These are phyloP conservation scores for Cephus cinctus DNA, from an alignment of 1,140 invertebrate genomes.

Conservation along the genomic window DNA sequence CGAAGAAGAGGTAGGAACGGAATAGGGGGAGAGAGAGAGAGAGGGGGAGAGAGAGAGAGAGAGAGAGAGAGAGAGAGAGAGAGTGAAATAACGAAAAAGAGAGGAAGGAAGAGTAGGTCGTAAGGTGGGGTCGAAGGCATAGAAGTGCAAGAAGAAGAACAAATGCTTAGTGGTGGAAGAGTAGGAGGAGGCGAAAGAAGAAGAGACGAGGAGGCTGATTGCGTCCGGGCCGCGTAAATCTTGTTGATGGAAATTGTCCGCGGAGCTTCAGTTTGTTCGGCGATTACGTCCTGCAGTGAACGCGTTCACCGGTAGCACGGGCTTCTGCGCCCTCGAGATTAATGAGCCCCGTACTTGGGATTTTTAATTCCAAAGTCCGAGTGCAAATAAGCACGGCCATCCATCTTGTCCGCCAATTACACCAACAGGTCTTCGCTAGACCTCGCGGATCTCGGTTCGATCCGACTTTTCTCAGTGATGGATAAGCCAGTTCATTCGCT, in stretches of 20 bases:
- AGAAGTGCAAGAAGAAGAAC: conserved; percentile 1
- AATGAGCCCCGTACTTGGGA: conserved; percentile 44
- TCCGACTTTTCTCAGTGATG: too few relatives aligned
- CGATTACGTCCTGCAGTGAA: conserved; percentile 47
- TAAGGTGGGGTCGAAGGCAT: conserved; percentile 13
- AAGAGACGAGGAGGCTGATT: conserved; percentile 33
- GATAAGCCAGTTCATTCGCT: too few relatives aligned
- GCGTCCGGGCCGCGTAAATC: conserved; percentile 45
- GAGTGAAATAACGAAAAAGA: conserved; percentile 6
- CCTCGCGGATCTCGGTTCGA: too few relatives aligned
- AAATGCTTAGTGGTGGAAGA: conserved; percentile 1
- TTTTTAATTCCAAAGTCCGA: conserved; percentile 50
- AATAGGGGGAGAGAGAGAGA: conserved; percentile 11
- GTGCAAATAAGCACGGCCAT: conserved; percentile 53
- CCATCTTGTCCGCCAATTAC: conserved; percentile 52
- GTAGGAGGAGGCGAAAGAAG: conserved; percentile 13
- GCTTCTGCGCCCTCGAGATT: too few relatives aligned
- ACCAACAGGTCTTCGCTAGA: conserved; percentile 24
- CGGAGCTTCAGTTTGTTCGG: conserved; percentile 40
- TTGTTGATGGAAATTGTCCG: conserved; percentile 49
- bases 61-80: conserved; percentile 24
- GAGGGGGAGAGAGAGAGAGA: conserved; percentile 23
- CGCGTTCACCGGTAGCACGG: conserved; percentile 41
- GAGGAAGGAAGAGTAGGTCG: conserved; percentile 8
- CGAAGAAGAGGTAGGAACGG: conserved; percentile 13